Base-by-base conservation (phyloP, 1,140 invertebrate species). In the Brachionus sp. region DNA sequence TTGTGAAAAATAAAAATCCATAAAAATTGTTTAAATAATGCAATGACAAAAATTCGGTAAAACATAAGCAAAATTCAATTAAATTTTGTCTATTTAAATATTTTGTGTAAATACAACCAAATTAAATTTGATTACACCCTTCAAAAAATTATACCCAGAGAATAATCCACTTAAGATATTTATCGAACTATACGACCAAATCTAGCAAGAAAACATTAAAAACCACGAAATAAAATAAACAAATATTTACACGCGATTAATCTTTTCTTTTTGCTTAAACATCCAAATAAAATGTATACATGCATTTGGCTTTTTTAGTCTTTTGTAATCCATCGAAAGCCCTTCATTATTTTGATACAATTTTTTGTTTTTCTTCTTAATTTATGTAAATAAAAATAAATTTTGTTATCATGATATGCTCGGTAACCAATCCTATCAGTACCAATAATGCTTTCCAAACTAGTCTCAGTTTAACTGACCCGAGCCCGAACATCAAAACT, bases 171-270 rank as follows among this genome's bases (percentile, higher is more conserved):
- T 57, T 57, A 19, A 19, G 50, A 57, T 19, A 57, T 19, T 39
- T 70, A 37, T 70, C 37, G 37, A 70, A 37, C 16, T 70, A 19
- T 19, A 70, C 37, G 13, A 70, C 16, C 13, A 39, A 39, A 37
- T 19, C 29, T 39, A 70, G 9, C 16, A 70, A 70, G 35, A 70
- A 37, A 70, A 70, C 66, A 70, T 37, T 37, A 70, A 39, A 37
- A 39, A 39, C 33, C 33, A 70, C 33, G 13, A 37, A 70, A 68
- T 35, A 70, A 70, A 57, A 70, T 12, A 70, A 44, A 70, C 66
- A 70, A 70, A 70, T 70, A 70, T 70, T 70, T 70, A 70, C 66
- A 70, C 66, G 66, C 66, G 66, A 70, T 70, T 70, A 37, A 70
- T 39, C 29, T 39, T 39, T 39, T 39, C 23, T 70, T 50, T 50